phyloP scores from a whole-genome alignment of 2,888 invertebrate genomes.

The Boloria selene region DNA sequence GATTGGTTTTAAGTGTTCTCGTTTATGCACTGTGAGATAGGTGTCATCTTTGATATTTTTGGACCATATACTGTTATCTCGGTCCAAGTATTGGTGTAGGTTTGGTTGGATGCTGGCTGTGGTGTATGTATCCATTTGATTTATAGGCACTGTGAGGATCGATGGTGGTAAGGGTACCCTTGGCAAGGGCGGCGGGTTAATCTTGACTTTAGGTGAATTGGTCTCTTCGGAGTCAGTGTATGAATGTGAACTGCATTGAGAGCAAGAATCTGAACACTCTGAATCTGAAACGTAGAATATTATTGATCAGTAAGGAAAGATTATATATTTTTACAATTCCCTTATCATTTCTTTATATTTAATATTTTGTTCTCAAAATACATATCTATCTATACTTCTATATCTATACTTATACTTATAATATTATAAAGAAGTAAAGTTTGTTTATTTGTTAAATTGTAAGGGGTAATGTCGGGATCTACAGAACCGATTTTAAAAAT shows the following conservation, averaged over 20 bases:
- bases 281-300: conserved; percentile 75
- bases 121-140: conserved; percentile 56
- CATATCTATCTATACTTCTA: too few species aligned
- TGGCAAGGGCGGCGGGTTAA: conserved; percentile 60
- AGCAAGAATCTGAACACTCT: conserved; percentile 87
- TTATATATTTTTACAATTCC: too few species aligned
- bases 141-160: conserved; percentile 59
- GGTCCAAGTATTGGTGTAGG: conserved; percentile 71
- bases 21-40: conserved; percentile 44
- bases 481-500: too few species aligned
- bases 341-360: too few species aligned
- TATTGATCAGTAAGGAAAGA: background rate
- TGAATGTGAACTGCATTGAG: conserved; percentile 80
- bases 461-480: too few species aligned
- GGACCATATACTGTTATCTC: conserved; percentile 72
- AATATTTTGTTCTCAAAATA: too few species aligned
- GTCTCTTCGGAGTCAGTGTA: conserved; percentile 60
- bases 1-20: conserved; percentile 53
- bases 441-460: too few species aligned
- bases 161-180: conserved; percentile 47
- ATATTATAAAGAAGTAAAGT: too few species aligned
- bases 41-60: conserved; percentile 56
- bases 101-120: conserved; percentile 69
- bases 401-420: too few species aligned
- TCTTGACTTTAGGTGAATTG: conserved; percentile 52